Conservation (phyloP, 2,797 vertebrate species). For the Lithobates sylvaticus region DNA sequence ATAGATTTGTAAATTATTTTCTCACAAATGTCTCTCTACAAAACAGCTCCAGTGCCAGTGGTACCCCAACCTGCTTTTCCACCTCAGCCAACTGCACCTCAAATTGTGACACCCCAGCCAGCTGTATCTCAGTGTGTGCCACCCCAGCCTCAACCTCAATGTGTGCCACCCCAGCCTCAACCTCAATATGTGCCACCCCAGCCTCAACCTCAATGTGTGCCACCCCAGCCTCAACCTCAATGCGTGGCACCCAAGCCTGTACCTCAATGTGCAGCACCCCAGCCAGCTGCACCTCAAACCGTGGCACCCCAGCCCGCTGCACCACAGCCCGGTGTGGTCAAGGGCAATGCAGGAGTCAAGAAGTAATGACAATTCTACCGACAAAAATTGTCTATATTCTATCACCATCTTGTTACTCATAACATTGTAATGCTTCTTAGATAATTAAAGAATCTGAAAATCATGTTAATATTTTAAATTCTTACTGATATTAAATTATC, state of each 20-base stretch:
- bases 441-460: not conserved
- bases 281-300: not conserved
- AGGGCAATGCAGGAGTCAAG: slow-evolving; percentile 18
- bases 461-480: not conserved
- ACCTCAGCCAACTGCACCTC: not conserved
- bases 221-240: too few species aligned
- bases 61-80: not conserved
- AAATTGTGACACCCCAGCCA: not conserved
- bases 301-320: not conserved
- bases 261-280: too few species aligned
- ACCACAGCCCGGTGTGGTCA: not conserved
- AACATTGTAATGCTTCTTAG: not conserved
- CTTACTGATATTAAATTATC: slow-evolving; percentile 6
- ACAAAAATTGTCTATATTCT: not conserved
- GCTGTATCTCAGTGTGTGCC: not conserved
- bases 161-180: not conserved
- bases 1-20: not conserved
- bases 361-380: slow-evolving; percentile 4
- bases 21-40: not conserved
- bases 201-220: too few species aligned
- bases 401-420: too few species aligned
- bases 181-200: not conserved
- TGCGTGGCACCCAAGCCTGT: not conserved
- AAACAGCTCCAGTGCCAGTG: not conserved
- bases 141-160: not conserved